phyloP scores from a whole-genome alignment of 2,797 vertebrate species.

The Delichon dasypus region DNA sequence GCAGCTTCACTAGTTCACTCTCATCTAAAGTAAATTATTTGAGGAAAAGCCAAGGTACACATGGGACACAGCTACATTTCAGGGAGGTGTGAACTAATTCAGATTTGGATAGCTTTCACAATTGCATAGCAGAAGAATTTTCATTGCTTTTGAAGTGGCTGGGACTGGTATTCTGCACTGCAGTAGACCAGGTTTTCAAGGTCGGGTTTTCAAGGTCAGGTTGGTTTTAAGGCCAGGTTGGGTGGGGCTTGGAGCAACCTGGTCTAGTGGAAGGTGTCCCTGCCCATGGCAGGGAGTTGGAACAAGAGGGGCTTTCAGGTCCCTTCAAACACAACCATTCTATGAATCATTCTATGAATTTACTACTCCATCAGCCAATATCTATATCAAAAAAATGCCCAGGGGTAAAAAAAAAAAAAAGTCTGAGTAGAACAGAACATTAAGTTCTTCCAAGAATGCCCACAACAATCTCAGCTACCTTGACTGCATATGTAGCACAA shows the following conservation, averaged over 20 bases:
- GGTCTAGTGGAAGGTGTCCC: not conserved
- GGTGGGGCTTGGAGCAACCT: not conserved
- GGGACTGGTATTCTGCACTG: not conserved
- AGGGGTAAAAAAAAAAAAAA: not conserved
- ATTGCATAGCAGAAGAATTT: not conserved
- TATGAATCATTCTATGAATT: not conserved
- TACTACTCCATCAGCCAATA: not conserved
- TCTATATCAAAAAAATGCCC: not conserved
- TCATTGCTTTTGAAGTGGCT: not conserved
- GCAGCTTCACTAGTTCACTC: not conserved
- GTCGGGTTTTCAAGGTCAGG: not conserved
- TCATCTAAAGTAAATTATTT: not conserved
- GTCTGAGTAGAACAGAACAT: not conserved
- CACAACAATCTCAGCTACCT: not conserved
- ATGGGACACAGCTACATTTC: not conserved
- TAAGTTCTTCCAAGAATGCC: not conserved
- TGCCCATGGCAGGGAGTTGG: not conserved
- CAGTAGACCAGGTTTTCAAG: not conserved
- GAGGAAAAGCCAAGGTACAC: not conserved
- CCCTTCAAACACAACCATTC: not conserved
- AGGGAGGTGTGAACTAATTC: not conserved
- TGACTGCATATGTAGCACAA: fast-evolving
- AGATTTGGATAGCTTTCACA: not conserved
- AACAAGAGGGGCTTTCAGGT: not conserved
- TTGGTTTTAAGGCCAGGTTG: not conserved